phyloP scores from a whole-genome alignment of 1,140 invertebrate genomes.

The Ceratoteleas bidentatus region DNA sequence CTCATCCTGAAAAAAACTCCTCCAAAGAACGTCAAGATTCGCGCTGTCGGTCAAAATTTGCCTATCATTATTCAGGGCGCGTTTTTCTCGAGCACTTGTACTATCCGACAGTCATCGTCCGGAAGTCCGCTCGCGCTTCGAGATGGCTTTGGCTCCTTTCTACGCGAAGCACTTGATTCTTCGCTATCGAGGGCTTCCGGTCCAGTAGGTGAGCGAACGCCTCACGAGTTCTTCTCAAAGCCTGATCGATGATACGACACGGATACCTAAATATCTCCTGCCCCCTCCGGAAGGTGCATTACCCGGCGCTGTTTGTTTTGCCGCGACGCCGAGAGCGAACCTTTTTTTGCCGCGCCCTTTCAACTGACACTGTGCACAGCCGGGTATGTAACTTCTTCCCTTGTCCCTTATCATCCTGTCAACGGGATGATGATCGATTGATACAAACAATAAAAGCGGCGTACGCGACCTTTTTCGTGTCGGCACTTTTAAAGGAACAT shows the following conservation, averaged over 20 bases:
- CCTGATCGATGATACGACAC: conserved; percentile 62
- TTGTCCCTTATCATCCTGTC: conserved; percentile 50
- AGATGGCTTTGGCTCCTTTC: conserved; percentile 16
- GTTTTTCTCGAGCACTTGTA: conserved; percentile 12
- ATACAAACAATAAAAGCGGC: conserved; percentile 53
- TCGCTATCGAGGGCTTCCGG: conserved; percentile 39
- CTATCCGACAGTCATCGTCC: conserved; percentile 22
- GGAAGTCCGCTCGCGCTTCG: conserved; percentile 19
- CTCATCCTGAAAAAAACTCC: neutral
- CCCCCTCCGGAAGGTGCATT: neutral
- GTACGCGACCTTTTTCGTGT: conserved; percentile 33
- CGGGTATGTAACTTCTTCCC: conserved; percentile 29
- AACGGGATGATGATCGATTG: conserved; percentile 59
- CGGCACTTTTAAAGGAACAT: conserved; percentile 38
- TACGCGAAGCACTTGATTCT: conserved; percentile 35
- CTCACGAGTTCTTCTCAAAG: conserved; percentile 23
- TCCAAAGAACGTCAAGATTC: neutral
- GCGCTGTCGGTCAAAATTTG: neutral
- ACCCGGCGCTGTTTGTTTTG: conserved; percentile 47
- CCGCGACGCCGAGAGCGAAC: conserved; percentile 14
- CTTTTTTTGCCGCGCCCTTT: conserved; percentile 19
- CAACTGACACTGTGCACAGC: conserved; percentile 42
- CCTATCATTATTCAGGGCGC: conserved; percentile 13
- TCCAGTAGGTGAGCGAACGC: conserved; percentile 25
- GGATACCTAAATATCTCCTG: conserved; percentile 47